These are phyloP conservation scores for Phortica magna DNA, from an alignment of 2,888 invertebrate genomes.

Conservation along the genomic window DNA sequence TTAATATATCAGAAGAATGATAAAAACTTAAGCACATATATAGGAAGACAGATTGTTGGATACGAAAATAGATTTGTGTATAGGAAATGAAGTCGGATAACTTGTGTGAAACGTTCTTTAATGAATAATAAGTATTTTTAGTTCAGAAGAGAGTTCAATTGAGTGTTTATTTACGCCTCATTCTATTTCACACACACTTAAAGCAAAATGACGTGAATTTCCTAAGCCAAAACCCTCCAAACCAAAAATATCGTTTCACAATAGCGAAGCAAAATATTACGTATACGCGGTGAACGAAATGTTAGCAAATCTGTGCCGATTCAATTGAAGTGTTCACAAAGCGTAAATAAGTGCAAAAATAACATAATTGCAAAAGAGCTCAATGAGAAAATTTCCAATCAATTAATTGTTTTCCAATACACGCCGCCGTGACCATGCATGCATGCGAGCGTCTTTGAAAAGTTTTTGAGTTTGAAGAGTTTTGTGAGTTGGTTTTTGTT, in stretches of 20 bases:
- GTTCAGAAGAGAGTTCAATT: too few relatives aligned
- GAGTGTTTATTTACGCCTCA: too few relatives aligned
- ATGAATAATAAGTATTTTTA: too few relatives aligned
- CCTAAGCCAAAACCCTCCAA: too few relatives aligned
- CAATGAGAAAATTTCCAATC: not conserved
- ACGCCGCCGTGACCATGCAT: conserved; percentile 46
- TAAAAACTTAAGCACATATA: too few relatives aligned
- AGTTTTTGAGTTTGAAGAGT: not conserved
- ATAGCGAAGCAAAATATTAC: conserved; percentile 48
- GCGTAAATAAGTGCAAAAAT: conserved; percentile 55
- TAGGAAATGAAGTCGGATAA: too few relatives aligned
- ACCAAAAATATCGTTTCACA: not conserved
- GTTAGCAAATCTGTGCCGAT: conserved; percentile 32
- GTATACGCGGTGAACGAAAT: conserved; percentile 53
- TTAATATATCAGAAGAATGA: not conserved
- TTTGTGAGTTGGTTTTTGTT: not conserved
- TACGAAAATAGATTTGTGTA: too few relatives aligned
- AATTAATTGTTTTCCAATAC: conserved; percentile 60
- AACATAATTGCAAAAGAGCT: conserved; percentile 27
- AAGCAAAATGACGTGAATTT: too few relatives aligned
- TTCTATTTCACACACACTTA: too few relatives aligned
- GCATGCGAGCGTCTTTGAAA: not conserved
- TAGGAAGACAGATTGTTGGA: too few relatives aligned
- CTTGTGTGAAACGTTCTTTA: too few relatives aligned
- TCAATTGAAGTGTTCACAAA: conserved; percentile 45